Evolutionary conservation across 2,113 vertebrate genomes (phyloP).

Genomic region (Otocyon megalotis): DNA sequence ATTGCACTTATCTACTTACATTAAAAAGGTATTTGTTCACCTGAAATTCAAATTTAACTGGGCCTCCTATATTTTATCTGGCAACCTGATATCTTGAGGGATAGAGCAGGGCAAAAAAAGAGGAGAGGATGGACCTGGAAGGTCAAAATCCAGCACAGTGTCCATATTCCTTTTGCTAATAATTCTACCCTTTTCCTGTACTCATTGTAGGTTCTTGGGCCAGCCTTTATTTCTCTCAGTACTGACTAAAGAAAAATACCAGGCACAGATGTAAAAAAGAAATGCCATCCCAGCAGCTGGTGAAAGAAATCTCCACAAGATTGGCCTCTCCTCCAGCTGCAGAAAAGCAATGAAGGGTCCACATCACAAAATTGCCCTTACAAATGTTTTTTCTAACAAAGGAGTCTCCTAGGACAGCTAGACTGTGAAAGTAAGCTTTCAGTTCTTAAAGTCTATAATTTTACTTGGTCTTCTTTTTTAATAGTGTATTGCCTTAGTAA

Average conservation of each 20-base stretch:
- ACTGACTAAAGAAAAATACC: background rate
- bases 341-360: background rate
- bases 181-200: background rate
- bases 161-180: background rate
- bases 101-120: background rate
- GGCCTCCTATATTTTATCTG: background rate
- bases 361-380: background rate
- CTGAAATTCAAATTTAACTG: background rate
- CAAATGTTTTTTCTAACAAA: background rate
- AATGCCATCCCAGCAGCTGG: background rate
- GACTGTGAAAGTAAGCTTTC: background rate
- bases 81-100: background rate
- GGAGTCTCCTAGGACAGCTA: background rate
- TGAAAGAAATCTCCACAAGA: background rate
- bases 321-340: background rate
- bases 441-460: background rate
- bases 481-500: background rate
- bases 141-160: background rate
- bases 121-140: background rate
- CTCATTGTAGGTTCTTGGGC: background rate
- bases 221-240: background rate
- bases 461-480: background rate
- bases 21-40: background rate
- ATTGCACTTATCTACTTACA: background rate
- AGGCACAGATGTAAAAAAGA: background rate